Base-by-base conservation (phyloP, 92 coral and sea anemone genomes). In the Porites rus region DNA sequence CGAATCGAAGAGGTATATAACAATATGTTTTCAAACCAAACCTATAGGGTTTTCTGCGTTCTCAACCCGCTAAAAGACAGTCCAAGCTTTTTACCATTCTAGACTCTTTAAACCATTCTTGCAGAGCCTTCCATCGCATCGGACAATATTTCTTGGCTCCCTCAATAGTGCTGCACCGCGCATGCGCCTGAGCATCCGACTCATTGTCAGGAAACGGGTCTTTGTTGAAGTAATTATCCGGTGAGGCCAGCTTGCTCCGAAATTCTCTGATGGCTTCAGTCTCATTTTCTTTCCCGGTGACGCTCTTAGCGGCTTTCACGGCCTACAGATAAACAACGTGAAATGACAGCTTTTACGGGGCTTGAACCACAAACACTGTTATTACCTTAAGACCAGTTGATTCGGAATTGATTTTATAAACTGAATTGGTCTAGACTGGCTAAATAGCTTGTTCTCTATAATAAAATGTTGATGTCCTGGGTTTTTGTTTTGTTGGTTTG, bases 81-180 rank as follows among this genome's bases (percentile, higher is more conserved):
- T 16, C 8, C 18, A 2, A 19, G 14, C 24, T 14, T 70, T 20
- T 70, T 28, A 93, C 98, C 94, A 51, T 93, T 79, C 96, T 91
- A 4, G 98, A 79, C 58, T 88, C 96, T 13, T 88, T 79, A 60
- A 94, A 91, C 98, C 98, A 95, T 63, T 84, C 84, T 77, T 85
- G 86, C 6, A 94, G 82, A 25, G 91, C 92, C 17, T 83, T 91
- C 98, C 98, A 94, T 10, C 98, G 69, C 60, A 68, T 81, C 7
- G 98, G 98, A 72, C 98, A 95, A 73, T 93, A 80, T 66, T 83
- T 93, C 87, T 91, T 84, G 11, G 98, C 98, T 18, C 95, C 98
- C 19, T 93, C 88, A 19, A 89, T 38, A 56, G 82, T 85, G 76
- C 93, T 90, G 86, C 98, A 95, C 85, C 76, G 81, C 58, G 78